Base-by-base conservation (phyloP, 1,140 invertebrate genomes). In the Anastrepha obliqua region DNA sequence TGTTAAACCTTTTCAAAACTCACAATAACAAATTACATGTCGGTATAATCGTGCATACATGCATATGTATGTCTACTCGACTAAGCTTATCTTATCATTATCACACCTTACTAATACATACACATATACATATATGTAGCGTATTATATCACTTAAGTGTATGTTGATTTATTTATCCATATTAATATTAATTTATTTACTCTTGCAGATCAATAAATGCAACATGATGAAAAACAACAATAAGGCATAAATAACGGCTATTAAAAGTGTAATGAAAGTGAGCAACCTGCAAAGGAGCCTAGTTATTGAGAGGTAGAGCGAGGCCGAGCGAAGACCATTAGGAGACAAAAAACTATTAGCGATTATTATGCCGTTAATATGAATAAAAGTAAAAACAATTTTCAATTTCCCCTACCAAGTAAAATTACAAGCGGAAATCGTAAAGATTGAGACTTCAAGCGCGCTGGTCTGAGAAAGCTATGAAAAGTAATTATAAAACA, bases 401-500 rank as follows among this genome's bases (percentile, higher is more conserved):
- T 81, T 55, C 74, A 81, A 81, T 81, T 81, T 29, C 20, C 51
- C 6, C 20, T 81, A 51, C 47, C n/a, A 29, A 81, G 55, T 0
- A 74, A 74, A 74, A 47, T 29, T 58, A 20, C 17, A 55, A 81
- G 15, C 74, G 74, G 51, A 58, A 81, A 81, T 51, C 44, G 17
- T 81, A 58, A 81, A 81, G 44, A 81, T 81, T 81, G 20, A 81
- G 3, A 29, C 47, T 15, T 55, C 74, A 29, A 51, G 17, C 29
- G 64, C 9, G 15, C 42, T 4, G 0, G 74, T 1, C 74, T 44
- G 17, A 11, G 74, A 74, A 74, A 74, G 51, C 47, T 11, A 81
- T 81, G 51, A 81, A 55, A 74, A 58, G 2, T 58, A 42, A 87
- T 67, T 87, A 87, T 20, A 67, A 70, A 58, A n/a, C 58, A 87